These are phyloP conservation scores for Trichopoda pennipes DNA, from an alignment of 2,888 invertebrate species.

Conservation along the genomic window DNA sequence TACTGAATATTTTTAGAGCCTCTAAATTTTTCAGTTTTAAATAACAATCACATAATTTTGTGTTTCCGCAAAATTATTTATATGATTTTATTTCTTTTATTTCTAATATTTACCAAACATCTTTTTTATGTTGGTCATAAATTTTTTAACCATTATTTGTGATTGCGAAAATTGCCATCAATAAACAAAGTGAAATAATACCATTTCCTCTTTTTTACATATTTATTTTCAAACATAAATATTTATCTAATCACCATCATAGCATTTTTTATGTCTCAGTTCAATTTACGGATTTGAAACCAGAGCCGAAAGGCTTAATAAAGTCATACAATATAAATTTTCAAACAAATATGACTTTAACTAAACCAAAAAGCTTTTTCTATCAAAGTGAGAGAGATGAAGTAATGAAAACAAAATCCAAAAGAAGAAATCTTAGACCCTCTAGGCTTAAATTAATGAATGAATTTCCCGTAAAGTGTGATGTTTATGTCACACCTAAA, in stretches of 20 bases:
- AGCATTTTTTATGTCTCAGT: conserved; percentile 48
- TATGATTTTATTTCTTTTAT: conserved; percentile 19
- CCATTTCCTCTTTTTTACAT: conserved; percentile 21
- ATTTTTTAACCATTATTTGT: conserved; percentile 37
- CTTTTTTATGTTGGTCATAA: conserved; percentile 12
- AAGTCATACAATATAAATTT: conserved; percentile 50
- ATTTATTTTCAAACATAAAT: conserved; percentile 55
- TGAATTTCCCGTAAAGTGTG: conserved; percentile 63
- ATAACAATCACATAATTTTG: background rate
- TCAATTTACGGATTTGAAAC: conserved; percentile 32
- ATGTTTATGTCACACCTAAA: conserved; percentile 69
- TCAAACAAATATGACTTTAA: conserved; percentile 25
- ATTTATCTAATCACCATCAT: conserved; percentile 64
- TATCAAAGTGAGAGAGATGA: background rate
- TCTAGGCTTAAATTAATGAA: conserved; percentile 50
- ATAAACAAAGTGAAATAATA: conserved; percentile 32
- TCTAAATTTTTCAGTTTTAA: background rate
- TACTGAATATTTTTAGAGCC: background rate
- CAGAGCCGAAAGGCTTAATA: conserved; percentile 61
- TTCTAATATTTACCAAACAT: background rate
- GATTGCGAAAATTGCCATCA: conserved; percentile 38
- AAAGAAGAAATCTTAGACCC: conserved; percentile 26
- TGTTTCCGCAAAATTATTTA: conserved; percentile 26
- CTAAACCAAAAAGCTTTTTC: background rate
- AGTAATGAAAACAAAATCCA: background rate